Evolutionary conservation across 2,113 vertebrate species (phyloP).

Genomic region (Myodes glareolus): DNA sequence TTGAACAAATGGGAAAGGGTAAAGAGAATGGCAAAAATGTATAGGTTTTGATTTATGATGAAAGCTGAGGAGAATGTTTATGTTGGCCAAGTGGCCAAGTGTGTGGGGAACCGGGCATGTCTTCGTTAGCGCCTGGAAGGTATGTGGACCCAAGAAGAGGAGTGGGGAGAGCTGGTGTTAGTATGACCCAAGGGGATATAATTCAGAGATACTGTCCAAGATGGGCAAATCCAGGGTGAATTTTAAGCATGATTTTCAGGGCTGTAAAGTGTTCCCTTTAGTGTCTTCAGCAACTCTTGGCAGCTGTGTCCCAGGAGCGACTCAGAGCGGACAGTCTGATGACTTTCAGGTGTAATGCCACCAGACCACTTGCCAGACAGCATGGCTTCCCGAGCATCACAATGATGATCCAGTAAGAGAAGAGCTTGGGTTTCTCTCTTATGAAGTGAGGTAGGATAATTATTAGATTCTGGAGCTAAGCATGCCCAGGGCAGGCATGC

Average conservation of each 20-base stretch:
- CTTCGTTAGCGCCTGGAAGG: conserved; percentile 49
- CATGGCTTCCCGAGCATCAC: neutral
- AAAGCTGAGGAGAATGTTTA: conserved; percentile 74
- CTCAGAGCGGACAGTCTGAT: neutral
- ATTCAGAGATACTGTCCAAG: neutral
- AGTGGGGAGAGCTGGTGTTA: neutral
- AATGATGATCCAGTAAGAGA: neutral
- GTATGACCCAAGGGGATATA: neutral
- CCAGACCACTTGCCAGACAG: neutral
- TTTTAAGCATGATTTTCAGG: conserved; percentile 42
- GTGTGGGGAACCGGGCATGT: neutral
- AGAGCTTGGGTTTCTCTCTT: neutral
- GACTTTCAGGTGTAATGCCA: neutral
- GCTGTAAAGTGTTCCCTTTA: conserved; percentile 39
- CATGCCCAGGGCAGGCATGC: neutral
- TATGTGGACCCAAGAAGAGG: conserved; percentile 16
- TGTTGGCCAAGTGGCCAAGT: conserved; percentile 64
- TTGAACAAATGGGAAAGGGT: conserved; percentile 63
- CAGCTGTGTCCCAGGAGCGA: neutral
- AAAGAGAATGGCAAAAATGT: conserved; percentile 59
- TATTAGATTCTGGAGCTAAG: neutral
- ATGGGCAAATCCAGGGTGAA: conserved; percentile 20
- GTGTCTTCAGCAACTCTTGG: neutral
- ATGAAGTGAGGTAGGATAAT: neutral
- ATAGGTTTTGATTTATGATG: conserved; percentile 72